Conservation (phyloP, 1,140 invertebrate species). For the Cepaea nemoralis region DNA sequence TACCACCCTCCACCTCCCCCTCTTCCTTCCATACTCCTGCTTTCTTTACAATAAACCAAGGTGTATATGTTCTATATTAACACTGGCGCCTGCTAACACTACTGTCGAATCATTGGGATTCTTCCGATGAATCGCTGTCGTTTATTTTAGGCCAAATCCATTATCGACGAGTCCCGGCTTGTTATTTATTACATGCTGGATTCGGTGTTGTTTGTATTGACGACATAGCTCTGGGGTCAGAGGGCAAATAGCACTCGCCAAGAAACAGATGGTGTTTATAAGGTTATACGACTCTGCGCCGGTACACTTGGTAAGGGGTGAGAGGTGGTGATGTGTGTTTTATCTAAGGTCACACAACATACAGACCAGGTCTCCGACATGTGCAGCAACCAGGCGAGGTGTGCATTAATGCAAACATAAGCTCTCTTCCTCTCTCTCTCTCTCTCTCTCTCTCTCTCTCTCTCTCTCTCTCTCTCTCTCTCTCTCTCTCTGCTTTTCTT, state of each 20-base stretch:
- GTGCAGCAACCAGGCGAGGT: constrained; percentile 9
- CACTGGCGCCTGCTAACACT: too few species aligned
- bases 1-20: too few species aligned
- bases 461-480: constrained; percentile 24
- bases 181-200: background rate
- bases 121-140: background rate
- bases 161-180: background rate
- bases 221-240: background rate
- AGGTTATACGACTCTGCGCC: background rate
- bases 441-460: background rate
- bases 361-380: background rate
- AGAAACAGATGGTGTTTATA: constrained; percentile 32
- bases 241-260: background rate
- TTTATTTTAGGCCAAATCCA: background rate
- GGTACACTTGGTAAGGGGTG: background rate
- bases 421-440: constrained; percentile 8
- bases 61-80: too few species aligned
- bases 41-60: too few species aligned
- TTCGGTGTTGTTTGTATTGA: background rate
- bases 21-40: too few species aligned
- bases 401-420: constrained; percentile 17
- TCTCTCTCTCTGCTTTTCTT: background rate
- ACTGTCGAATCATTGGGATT: too few species aligned
- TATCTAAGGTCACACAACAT: constrained; percentile 25
- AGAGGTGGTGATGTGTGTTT: background rate